Base-by-base conservation (phyloP, 2,797 vertebrate species). In the Oreortyx pictus region DNA sequence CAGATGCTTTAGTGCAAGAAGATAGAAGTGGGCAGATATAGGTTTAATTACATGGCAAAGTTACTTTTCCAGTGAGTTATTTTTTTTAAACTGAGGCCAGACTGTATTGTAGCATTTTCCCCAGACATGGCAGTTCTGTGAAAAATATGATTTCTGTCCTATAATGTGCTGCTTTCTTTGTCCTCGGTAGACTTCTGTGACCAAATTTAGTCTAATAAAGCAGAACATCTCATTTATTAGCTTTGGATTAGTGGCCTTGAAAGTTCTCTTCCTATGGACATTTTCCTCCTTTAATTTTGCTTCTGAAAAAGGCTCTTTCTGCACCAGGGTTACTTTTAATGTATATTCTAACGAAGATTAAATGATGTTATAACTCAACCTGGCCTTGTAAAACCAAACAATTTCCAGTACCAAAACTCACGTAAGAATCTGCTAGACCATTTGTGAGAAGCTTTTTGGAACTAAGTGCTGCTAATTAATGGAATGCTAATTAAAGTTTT, bases 231-330 rank as follows among this genome's bases (percentile, higher is more conserved):
- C 27, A 41, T 70, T 73, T 88, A 44, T 18, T 89, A 57, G 31
- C 1, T 68, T 90, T 78, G 16, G 43, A 75, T 81, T 47, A 14
- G 6, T 81, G 25, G 14, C 8, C 80, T 68, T 80, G 24, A 41
- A 84, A 88, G 35, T 80, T 86, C 27, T 71, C 67, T 27, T 59
- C 13, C 39, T 54, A 19, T 56, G 49, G 50, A 4, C 11, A 54
- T 47, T 85, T 89, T 6, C 16, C 76, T 76, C 13, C 60, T 76
- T 78, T 60, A 77, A 77, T 39, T 92, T 95, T 67, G 17, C 8
- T 83, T 88, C 46, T 80, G 35, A 35, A 82, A 85, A 92, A 75
- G 43, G 20, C 19, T 70, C 12, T 75, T 75, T 90, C 88, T 86
- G 52, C 70, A 80, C 29, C 39, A 72, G 75, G 9, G 31, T 72